Conservation (phyloP, 2,113 vertebrate species). For the Nyctibius bracteatus region DNA sequence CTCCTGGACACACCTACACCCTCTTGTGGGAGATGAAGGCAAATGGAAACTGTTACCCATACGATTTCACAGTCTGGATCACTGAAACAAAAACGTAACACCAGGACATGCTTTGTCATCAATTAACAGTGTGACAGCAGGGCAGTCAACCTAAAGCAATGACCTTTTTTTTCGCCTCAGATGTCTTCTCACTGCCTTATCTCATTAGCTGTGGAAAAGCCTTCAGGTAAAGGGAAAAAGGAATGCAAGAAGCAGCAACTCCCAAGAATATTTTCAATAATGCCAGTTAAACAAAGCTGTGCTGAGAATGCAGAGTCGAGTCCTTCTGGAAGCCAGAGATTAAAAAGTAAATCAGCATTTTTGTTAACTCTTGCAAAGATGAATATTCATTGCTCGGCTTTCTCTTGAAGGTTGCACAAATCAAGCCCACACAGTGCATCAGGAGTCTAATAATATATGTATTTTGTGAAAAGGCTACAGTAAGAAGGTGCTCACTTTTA, state of each 20-base stretch:
- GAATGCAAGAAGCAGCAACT: neutral
- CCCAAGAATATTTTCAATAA: neutral
- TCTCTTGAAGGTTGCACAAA: neutral
- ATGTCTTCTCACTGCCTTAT: neutral
- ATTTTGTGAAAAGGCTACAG: neutral
- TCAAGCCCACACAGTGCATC: neutral
- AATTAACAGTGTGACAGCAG: neutral
- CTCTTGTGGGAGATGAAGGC: conserved; percentile 37
- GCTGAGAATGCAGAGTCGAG: neutral
- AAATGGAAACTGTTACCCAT: neutral
- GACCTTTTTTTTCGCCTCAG: neutral
- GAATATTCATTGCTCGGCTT: neutral
- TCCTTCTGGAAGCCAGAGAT: neutral
- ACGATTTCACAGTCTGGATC: neutral
- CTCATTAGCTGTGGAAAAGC: neutral
- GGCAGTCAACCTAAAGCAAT: neutral
- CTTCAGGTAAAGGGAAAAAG: neutral
- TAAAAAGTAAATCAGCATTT: neutral
- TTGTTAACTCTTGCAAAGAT: neutral
- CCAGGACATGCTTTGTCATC: neutral
- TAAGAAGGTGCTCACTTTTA: conserved; percentile 83
- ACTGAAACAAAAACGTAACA: neutral
- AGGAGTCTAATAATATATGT: neutral
- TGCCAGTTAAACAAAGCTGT: neutral
- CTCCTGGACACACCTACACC: neutral